A percentile compares a stretch with the other conserved stretches of the same genome.
Evolutionary conservation across 2,113 vertebrate genomes (phyloP).

Genomic region (Herpetotheres cachinnans): DNA sequence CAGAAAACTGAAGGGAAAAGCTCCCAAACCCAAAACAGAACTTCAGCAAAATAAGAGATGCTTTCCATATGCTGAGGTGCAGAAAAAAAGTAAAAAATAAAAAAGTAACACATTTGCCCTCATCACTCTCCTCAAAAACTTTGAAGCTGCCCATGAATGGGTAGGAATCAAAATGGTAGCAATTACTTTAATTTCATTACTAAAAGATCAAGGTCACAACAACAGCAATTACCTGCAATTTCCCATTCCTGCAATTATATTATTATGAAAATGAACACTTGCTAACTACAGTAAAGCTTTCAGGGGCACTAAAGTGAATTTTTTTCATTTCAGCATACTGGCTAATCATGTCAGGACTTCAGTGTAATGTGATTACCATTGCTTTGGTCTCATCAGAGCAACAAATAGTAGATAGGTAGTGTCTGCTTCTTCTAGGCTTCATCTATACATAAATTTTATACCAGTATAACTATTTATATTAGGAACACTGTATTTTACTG

Average conservation of each 20-base stretch:
- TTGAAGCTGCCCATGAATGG: neutral
- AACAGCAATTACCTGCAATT: conserved; percentile 67
- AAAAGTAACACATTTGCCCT: neutral
- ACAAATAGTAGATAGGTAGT: neutral
- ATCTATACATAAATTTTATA: neutral
- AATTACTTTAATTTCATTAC: conserved; percentile 59
- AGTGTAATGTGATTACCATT: conserved; percentile 23
- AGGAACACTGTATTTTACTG: neutral
- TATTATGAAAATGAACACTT: conserved; percentile 64
- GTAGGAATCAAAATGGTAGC: conserved; percentile 22
- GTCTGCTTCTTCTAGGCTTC: neutral
- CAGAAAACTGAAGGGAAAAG: neutral
- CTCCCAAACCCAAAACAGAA: neutral
- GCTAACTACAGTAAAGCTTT: conserved; percentile 53
- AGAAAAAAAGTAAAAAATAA: neutral
- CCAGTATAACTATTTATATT: neutral
- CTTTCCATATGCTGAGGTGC: neutral
- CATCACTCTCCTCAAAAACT: neutral
- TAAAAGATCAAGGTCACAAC: conserved; percentile 61
- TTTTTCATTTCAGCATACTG: conserved; percentile 36
- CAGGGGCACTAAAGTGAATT: conserved; percentile 31
- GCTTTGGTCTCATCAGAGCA: conserved; percentile 6
- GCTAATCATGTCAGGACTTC: conserved; percentile 55
- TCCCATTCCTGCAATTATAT: conserved; percentile 61
- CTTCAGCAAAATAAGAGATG: neutral